These are phyloP conservation scores for Sebastes iracundus DNA, from an alignment of 2,797 vertebrate species.

Conservation along the genomic window DNA sequence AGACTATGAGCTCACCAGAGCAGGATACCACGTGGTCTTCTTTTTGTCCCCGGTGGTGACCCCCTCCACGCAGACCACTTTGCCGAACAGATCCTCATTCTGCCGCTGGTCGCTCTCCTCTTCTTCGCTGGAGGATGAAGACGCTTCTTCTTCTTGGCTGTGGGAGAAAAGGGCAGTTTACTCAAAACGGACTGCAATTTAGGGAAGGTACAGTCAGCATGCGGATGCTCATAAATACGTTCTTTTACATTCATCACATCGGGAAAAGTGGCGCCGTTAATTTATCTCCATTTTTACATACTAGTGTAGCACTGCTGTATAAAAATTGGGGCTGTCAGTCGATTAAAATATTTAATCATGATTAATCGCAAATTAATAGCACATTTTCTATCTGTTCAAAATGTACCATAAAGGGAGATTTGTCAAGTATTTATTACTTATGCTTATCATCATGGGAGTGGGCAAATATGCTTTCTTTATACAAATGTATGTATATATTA, in stretches of 20 bases:
- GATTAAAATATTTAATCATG: too few species aligned
- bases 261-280: background rate
- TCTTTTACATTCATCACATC: background rate
- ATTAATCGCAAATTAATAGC: too few species aligned
- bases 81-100: conserved; percentile 85
- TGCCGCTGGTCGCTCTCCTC: conserved; percentile 83
- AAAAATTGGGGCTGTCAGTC: background rate
- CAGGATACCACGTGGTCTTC: conserved; percentile 85
- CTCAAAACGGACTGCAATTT: background rate
- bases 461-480: too few species aligned
- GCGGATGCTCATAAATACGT: background rate
- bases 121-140: conserved; percentile 86
- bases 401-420: too few species aligned
- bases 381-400: too few species aligned
- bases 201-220: background rate
- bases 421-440: too few species aligned
- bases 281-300: background rate
- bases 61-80: conserved; percentile 85
- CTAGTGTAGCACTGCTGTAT: background rate
- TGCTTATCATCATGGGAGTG: too few species aligned
- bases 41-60: conserved; percentile 78
- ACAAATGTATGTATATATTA: too few species aligned
- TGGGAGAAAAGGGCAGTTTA: conserved; percentile 17
- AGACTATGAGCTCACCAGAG: conserved; percentile 81
- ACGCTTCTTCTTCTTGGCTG: conserved; percentile 86